Evolutionary conservation across 2,113 vertebrate genomes (phyloP).

Genomic region (Megaceryle torquata): DNA sequence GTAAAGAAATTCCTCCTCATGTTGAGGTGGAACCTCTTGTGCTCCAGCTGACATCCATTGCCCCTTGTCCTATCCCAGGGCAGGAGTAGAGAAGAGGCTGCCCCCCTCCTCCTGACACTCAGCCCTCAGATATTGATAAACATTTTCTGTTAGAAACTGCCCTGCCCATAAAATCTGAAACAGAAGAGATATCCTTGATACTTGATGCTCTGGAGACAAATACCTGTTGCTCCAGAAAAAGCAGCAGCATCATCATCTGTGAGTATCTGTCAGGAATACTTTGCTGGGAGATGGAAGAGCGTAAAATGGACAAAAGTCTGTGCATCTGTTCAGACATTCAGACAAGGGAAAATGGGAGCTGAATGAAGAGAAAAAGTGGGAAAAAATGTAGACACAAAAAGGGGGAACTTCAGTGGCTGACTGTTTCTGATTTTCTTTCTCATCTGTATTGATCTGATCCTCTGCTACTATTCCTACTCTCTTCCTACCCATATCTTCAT

Average conservation of each 20-base stretch:
- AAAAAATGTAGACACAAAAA: neutral
- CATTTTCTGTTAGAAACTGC: neutral
- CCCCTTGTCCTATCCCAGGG: too few species aligned
- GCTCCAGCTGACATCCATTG: too few species aligned
- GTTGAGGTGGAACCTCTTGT: too few species aligned
- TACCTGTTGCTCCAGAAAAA: conserved; percentile 48
- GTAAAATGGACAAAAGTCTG: conserved; percentile 2
- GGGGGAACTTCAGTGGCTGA: neutral
- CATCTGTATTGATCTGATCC: neutral
- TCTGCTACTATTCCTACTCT: neutral
- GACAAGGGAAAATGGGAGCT: neutral
- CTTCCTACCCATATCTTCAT: neutral
- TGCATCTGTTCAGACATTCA: neutral
- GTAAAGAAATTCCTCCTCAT: too few species aligned
- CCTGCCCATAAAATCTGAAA: neutral
- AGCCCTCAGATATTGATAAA: too few species aligned
- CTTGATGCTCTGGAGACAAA: conserved; percentile 27
- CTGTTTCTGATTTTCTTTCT: neutral
- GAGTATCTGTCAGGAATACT: conserved; percentile 2
- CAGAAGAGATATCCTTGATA: neutral
- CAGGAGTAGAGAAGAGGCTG: too few species aligned
- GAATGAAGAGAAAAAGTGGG: neutral
- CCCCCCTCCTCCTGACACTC: too few species aligned
- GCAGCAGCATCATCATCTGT: conserved; percentile 37
- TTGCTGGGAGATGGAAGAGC: neutral